phyloP scores from a whole-genome alignment of 2,113 vertebrate genomes.

The Psammodynastes pulverulentus region DNA sequence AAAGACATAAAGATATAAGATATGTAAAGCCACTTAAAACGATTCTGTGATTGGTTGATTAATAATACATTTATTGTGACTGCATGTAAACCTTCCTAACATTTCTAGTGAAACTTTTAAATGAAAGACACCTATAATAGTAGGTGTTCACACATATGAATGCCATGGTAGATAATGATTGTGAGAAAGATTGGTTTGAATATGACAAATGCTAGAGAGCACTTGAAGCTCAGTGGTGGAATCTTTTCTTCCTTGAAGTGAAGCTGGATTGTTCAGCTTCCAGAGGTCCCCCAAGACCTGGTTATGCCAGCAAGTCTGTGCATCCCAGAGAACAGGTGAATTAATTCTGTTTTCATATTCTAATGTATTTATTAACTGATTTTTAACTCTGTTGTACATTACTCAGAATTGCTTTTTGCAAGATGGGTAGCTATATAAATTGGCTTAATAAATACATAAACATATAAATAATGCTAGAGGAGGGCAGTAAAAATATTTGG shows the following conservation, averaged over 20 bases:
- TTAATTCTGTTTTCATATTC: not conserved
- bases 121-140: not conserved
- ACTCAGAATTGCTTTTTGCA: not conserved
- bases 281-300: not conserved
- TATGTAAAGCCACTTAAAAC: not conserved
- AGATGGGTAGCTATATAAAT: not conserved
- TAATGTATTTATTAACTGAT: not conserved
- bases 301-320: not conserved
- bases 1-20: slow-evolving; percentile 12
- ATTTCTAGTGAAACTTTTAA: not conserved
- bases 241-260: not conserved
- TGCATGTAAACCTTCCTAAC: not conserved
- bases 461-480: not conserved
- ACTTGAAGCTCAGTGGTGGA: not conserved
- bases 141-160: not conserved
- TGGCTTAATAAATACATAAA: not conserved
- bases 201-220: not conserved
- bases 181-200: not conserved
- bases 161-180: not conserved
- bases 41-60: slow-evolving; percentile 14
- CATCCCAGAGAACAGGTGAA: not conserved
- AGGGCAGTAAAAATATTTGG: not conserved
- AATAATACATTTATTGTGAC: not conserved
- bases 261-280: not conserved
- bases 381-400: not conserved